phyloP scores from a whole-genome alignment of 2,797 vertebrate species.

The Enteromius fasciolatus region DNA sequence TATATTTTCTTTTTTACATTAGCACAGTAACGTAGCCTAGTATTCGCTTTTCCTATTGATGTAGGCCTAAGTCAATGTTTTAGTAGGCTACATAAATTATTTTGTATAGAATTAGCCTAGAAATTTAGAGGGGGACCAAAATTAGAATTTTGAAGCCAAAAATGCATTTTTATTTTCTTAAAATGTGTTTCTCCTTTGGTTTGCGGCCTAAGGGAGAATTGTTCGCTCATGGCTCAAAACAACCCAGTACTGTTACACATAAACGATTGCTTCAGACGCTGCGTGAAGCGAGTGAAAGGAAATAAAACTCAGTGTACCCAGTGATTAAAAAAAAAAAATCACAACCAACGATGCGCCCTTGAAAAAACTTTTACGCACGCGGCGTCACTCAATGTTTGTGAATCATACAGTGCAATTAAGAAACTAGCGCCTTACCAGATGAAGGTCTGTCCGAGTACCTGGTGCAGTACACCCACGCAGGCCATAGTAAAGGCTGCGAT shows the following conservation, averaged over 20 bases:
- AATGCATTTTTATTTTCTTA: background rate
- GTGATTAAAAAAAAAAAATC: background rate
- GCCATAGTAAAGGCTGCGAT: constrained; percentile 89
- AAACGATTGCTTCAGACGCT: background rate
- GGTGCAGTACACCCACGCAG: constrained; percentile 97
- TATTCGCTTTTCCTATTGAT: background rate
- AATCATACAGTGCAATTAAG: constrained; percentile 25
- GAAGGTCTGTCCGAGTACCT: constrained; percentile 96
- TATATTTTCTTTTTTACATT: background rate
- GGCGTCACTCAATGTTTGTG: background rate
- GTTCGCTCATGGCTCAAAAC: background rate
- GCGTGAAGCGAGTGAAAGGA: background rate
- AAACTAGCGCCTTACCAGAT: constrained; percentile 88
- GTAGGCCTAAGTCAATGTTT: background rate
- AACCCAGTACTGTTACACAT: background rate
- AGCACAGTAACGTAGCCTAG: background rate
- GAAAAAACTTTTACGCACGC: background rate
- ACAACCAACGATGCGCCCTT: background rate
- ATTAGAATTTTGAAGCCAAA: background rate
- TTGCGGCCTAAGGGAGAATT: constrained; percentile 10
- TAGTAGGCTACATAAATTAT: background rate
- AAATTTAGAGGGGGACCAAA: background rate
- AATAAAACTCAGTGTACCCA: background rate
- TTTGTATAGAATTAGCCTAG: background rate
- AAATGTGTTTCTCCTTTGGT: background rate